These are phyloP conservation scores for Carpatolechia fugitivella DNA, from an alignment of 2,888 invertebrate species.

Conservation along the genomic window DNA sequence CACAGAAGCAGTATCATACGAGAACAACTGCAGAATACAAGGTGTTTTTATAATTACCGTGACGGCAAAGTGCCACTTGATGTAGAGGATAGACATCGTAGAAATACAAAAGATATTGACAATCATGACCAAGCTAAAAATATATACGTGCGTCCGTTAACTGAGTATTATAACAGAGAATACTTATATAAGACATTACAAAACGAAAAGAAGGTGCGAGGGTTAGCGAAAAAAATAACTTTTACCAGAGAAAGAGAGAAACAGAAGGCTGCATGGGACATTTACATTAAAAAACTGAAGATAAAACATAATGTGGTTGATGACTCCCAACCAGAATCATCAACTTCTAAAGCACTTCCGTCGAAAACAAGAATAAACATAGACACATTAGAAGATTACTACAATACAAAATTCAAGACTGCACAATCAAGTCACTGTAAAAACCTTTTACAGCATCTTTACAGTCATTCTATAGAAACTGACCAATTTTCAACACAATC, in stretches of 20 bases:
- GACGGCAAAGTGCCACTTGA: background rate
- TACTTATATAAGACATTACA: background rate
- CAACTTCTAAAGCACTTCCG: background rate
- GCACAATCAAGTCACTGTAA: background rate
- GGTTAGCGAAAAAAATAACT: background rate
- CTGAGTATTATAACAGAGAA: background rate
- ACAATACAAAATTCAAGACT: background rate
- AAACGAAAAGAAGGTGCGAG: background rate
- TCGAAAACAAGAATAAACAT: background rate
- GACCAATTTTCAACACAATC: background rate
- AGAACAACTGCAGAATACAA: background rate
- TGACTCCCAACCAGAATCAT: background rate
- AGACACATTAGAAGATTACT: background rate
- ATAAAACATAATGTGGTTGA: background rate
- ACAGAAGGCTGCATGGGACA: conserved; percentile 33
- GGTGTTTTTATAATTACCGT: background rate
- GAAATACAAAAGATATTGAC: background rate
- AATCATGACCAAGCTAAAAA: background rate
- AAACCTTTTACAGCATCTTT: background rate
- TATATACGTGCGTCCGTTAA: background rate
- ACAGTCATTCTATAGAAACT: background rate
- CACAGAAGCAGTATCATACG: background rate
- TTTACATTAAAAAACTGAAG: background rate
- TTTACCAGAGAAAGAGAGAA: background rate
- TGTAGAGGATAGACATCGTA: too few species aligned